Percentiles rank a stretch among this genome's conserved stretches.
Evolutionary conservation across 1,140 invertebrate genomes (phyloP).

Genomic region (Sinella curviseta): DNA sequence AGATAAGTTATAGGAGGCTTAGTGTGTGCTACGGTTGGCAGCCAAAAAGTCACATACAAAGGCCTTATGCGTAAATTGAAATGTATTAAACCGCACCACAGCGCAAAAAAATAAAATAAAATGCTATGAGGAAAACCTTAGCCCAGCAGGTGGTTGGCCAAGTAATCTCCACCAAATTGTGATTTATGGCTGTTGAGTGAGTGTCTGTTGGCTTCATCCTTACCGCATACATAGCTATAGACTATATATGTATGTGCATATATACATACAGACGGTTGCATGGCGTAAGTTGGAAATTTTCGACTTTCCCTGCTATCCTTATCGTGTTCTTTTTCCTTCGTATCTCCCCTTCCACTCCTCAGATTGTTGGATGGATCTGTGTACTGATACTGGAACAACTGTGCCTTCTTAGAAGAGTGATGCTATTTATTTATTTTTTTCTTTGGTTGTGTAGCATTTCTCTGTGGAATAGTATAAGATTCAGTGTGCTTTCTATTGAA

Average conservation of each 20-base stretch:
- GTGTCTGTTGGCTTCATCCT: slow-evolving; percentile 28
- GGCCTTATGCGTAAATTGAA: slow-evolving; percentile 44
- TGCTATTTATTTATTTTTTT: no score
- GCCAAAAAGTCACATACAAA: background rate
- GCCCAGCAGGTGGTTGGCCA: slow-evolving; percentile 49
- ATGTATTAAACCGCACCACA: slow-evolving; percentile 46
- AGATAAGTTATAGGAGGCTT: slow-evolving; percentile 40
- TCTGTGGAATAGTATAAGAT: no score
- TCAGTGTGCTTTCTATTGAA: no score
- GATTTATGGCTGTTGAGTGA: slow-evolving; percentile 48
- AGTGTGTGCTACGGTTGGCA: slow-evolving; percentile 20
- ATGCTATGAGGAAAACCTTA: slow-evolving; percentile 38
- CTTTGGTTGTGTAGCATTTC: no score
- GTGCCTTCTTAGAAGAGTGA: no score
- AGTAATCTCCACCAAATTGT: slow-evolving; percentile 50
- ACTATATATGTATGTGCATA: background rate
- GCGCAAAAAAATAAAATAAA: slow-evolving; percentile 44
- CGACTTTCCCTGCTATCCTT: background rate
- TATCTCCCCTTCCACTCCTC: background rate
- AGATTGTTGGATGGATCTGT: background rate
- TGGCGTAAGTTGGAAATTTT: background rate
- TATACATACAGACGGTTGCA: background rate
- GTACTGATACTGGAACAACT: no score
- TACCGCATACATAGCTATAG: no score
- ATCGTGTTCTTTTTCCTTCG: background rate